Evolutionary conservation across 1,140 invertebrate genomes (phyloP).

Genomic region (Stenopsyche tienmushanensis): DNA sequence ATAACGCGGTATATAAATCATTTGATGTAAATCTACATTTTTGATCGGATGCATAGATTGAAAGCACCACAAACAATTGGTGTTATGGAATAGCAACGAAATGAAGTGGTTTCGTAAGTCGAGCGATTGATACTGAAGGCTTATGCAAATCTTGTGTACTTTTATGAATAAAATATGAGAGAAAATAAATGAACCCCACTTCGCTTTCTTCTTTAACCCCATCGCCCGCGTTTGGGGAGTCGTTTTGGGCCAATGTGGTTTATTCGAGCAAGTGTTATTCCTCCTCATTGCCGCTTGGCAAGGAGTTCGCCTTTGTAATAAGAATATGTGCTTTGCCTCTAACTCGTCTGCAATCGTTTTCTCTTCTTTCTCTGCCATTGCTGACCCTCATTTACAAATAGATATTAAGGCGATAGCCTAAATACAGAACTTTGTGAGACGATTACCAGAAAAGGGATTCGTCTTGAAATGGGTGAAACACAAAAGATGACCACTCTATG

Average conservation of each 20-base stretch:
- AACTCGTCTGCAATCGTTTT: not conserved
- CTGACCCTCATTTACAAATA: constrained; percentile 12
- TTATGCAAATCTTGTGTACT: constrained; percentile 13
- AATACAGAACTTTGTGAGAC: constrained; percentile 1
- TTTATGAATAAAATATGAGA: constrained; percentile 12
- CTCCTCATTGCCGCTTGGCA: not conserved
- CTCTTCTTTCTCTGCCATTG: not conserved
- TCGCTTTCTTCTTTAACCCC: not conserved
- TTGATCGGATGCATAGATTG: no score
- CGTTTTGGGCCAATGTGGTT: not conserved
- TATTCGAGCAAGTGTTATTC: not conserved
- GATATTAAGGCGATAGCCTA: constrained; percentile 11
- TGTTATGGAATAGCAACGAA: not conserved
- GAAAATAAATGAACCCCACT: constrained; percentile 3
- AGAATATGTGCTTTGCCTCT: not conserved
- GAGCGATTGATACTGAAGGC: constrained; percentile 4
- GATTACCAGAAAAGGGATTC: constrained; percentile 3
- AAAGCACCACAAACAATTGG: no score
- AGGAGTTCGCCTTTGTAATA: constrained; percentile 3
- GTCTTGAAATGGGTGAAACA: not conserved
- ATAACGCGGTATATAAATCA: no score
- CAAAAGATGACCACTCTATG: no score
- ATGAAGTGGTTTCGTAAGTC: not conserved
- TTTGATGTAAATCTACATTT: no score
- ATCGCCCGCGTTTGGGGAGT: not conserved